Base-by-base conservation (phyloP, 1,140 invertebrate genomes). In the Zaprionus taronus region DNA sequence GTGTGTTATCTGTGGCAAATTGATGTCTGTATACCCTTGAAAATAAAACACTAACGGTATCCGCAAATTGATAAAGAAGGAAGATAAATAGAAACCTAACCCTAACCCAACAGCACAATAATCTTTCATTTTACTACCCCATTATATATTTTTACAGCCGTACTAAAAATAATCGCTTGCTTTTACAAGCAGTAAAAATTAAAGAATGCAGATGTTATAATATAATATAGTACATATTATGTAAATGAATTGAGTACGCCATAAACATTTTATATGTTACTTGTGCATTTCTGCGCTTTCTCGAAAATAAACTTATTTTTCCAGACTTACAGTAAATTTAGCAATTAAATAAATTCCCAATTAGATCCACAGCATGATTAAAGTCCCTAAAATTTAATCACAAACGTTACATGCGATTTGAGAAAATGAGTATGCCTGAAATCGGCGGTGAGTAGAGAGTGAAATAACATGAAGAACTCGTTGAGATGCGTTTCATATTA, bases 401-500 rank as follows among this genome's bases (percentile, higher is more conserved):
- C 66, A 68, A 56, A 38, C 56, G 72, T 74, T 57, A 51, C 72
- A 74, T 70, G 51, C 51, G 56, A 74, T 38, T 56, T 70, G 38
- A 70, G 57, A 57, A 70, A 74, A 57, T 61, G 47, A 70, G 38
- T 34, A 57, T 70, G 22, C 66, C 66, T 22, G 26, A 38, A 14
- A 36, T 34, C 12, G 20, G 17, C 5, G 20, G 17, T 51, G 34
- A 67, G 41, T 58, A 53, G 55, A 67, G 57, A 70, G 72, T 62
- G 51, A 76, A 80, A 69, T 70, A 58, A 60, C 36, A 57, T 55
- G 26, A 38, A 56, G 60, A 84, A 72, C 70, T 55, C 73, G 70
- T 77, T 77, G 61, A 71, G 68, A 62, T 58, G 53, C 53, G 83
- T 81, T 74, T 84, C 82, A 82, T 83, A 72, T 80, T 77, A 86